Evolutionary conservation across 2,113 vertebrate species (phyloP), one percentile per base, ranked within the genome.

Genomic region (Gopherus flavomarginatus): DNA sequence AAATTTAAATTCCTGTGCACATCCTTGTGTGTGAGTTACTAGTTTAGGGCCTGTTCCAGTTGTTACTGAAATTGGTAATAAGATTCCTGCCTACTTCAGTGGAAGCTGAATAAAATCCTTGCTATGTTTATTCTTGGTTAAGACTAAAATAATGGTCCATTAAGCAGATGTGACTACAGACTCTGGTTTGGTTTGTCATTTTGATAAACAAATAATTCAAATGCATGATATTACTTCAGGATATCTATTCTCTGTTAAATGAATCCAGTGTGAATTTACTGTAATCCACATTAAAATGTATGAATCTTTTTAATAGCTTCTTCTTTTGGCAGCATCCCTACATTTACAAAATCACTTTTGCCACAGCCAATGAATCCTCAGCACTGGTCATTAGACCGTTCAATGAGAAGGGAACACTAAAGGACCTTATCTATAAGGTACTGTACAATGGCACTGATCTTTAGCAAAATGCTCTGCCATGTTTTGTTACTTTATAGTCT

Each of bases 371-470:
- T 9, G 99, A 99, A 97, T 99, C 99, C 47, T 99, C 99, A 35
- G 99, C 99, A 0, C 98, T 99, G 92, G 97, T 99, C 93, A 99
- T 99, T 97, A 97, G 99, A 94, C 98, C 98, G 3, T 99, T 99
- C 98, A 99, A 97, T 92, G 99, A 99, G 95, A 99, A 98, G 96
- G 99, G 99, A 95, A 99, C 99, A 29, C 97, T 99, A 86, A 99
- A 99, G 97, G 99, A 99, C 98, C 98, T 99, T 96, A 99, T 99
- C 97, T 99, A 99, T 97, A 99, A 99, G 99, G 99, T 99, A 98
- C 54, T 52, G 35, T 44, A 21, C 22, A 56, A 50, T 86, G n/a
- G 44, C 19, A 77, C 27, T 65, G 77, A 8, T 38, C 13, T 81
- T 42, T 38, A 59, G 50, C 35, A 85, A 35, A 12, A 35, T 94